Percentiles rank a stretch among this genome's conserved stretches.
Evolutionary conservation across 37 sponge, comb jelly and placozoan genomes (phyloP).

Genomic region (Crambe crambe): DNA sequence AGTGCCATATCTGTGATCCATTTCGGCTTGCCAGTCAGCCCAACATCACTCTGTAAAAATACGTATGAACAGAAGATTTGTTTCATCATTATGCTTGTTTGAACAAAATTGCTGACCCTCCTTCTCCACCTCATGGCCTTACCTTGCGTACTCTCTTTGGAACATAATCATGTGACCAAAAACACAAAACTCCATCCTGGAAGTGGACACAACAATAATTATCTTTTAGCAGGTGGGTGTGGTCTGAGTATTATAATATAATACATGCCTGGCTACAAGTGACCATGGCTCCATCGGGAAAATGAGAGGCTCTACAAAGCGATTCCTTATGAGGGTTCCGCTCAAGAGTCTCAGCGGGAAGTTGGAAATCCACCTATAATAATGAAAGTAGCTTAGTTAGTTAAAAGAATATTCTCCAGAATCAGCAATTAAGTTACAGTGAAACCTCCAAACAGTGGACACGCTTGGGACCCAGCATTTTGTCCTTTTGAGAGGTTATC

Average conservation of each 20-base stretch:
- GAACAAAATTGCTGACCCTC: background rate
- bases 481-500: too few relatives aligned
- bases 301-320: constrained; percentile 33
- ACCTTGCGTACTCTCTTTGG: constrained; percentile 59
- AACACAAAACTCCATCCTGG: constrained; percentile 58
- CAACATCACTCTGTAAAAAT: constrained; percentile 42
- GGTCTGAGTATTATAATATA: too few relatives aligned
- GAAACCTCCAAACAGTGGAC: too few relatives aligned
- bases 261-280: constrained; percentile 75
- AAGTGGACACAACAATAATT: background rate
- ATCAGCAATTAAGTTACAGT: too few relatives aligned
- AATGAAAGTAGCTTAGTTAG: too few relatives aligned
- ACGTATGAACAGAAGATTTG: background rate
- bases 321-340: constrained; percentile 70
- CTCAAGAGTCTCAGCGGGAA: constrained; percentile 32
- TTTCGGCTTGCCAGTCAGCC: constrained; percentile 69
- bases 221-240: background rate
- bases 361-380: constrained; percentile 47
- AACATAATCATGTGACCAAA: constrained; percentile 37
- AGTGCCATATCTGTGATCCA: constrained; percentile 93
- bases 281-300: constrained; percentile 62
- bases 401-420: too few relatives aligned
- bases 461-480: too few relatives aligned
- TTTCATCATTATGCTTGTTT: too few relatives aligned
- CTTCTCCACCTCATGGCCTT: background rate